Percentiles rank a stretch among this genome's conserved stretches.
Evolutionary conservation across 2,888 invertebrate genomes (phyloP).

Genomic region (Rhorus exstirpatorius): DNA sequence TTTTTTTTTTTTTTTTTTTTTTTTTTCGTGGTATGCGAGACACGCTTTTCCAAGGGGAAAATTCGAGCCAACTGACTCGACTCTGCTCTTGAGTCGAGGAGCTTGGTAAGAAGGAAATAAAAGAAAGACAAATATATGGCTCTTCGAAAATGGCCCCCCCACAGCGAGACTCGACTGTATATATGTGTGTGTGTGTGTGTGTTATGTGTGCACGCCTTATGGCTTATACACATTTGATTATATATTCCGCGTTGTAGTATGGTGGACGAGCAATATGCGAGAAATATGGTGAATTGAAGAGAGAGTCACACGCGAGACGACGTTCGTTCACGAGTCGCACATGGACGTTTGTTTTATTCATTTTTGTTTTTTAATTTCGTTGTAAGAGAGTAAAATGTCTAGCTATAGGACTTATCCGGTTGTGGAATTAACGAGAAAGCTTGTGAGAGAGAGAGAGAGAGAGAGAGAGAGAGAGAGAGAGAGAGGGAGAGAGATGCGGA

Average conservation of each 20-base stretch:
- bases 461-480: conserved; percentile 6
- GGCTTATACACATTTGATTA: conserved; percentile 71
- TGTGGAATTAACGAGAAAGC: conserved; percentile 15
- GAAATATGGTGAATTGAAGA: neutral
- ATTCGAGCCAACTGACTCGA: neutral
- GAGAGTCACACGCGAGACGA: conserved; percentile 50
- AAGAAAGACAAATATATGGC: conserved; percentile 34
- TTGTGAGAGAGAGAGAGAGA: conserved; percentile 10
- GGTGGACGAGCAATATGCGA: conserved; percentile 44
- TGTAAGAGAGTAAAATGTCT: conserved; percentile 16
- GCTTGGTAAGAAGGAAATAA: conserved; percentile 27
- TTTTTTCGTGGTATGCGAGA: neutral
- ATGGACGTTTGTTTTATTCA: conserved; percentile 30
- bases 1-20: too few relatives aligned
- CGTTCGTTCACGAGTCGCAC: conserved; percentile 27
- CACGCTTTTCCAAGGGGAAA: conserved; percentile 2
- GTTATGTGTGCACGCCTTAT: conserved; percentile 69
- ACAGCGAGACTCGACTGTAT: conserved; percentile 61
- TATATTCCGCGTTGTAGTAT: conserved; percentile 61
- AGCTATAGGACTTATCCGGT: conserved; percentile 49
- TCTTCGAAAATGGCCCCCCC: conserved; percentile 63
- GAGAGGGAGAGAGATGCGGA: neutral
- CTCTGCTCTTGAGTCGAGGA: neutral
- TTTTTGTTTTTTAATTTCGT: conserved; percentile 1
- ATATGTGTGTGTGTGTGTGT: conserved; percentile 16